phyloP scores from a whole-genome alignment of 2,113 vertebrate genomes.

The Podarcis muralis region DNA sequence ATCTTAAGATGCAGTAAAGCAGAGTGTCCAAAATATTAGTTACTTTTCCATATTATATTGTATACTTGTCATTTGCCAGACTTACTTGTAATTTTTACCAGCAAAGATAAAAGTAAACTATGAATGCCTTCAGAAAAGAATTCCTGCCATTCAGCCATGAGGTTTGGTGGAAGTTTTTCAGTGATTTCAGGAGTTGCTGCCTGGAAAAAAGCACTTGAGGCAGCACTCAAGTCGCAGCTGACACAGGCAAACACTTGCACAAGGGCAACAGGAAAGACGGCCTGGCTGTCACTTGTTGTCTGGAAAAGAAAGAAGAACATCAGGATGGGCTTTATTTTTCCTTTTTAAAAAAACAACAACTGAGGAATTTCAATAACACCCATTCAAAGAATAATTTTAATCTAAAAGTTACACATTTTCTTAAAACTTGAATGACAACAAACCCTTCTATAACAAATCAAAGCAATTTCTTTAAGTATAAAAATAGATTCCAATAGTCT shows the following conservation, averaged over 20 bases:
- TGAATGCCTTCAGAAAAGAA: conserved; percentile 94
- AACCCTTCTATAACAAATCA: not conserved
- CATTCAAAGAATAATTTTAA: not conserved
- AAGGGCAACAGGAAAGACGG: conserved; percentile 81
- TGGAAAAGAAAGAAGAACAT: conserved; percentile 59
- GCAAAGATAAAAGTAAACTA: conserved; percentile 87
- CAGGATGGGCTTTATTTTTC: not conserved
- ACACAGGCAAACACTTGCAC: conserved; percentile 90
- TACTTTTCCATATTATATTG: not conserved
- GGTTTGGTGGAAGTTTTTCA: conserved; percentile 82
- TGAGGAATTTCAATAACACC: not conserved
- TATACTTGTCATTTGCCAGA: conserved; percentile 38
- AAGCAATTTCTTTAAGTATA: not conserved
- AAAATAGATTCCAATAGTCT: not conserved
- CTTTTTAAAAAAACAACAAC: not conserved
- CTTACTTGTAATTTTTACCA: conserved; percentile 88
- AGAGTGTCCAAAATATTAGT: not conserved
- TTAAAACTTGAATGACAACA: not conserved
- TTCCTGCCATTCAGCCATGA: conserved; percentile 89
- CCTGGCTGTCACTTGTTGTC: conserved; percentile 84
- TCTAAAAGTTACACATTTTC: not conserved
- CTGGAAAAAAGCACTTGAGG: conserved; percentile 85
- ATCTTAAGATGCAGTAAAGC: not conserved
- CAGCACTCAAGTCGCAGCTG: conserved; percentile 84
- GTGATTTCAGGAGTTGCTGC: conserved; percentile 66